Evolutionary conservation across 2,797 vertebrate genomes (phyloP).

Genomic region (Spheniscus humboldti): DNA sequence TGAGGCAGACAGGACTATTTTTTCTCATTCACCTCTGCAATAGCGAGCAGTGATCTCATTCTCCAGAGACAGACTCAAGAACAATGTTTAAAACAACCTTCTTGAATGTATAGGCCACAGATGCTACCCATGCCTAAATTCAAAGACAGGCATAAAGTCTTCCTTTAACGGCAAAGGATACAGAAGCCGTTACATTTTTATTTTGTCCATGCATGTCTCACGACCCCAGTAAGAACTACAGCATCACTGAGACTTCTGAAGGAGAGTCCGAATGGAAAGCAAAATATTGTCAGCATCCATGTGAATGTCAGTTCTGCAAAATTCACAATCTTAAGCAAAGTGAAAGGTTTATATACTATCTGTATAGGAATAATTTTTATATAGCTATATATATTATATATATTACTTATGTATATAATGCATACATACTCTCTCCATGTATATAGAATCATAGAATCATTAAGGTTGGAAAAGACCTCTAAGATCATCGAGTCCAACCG

Average conservation of each 20-base stretch:
- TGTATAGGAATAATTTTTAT: background rate
- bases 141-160: background rate
- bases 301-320: background rate
- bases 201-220: background rate
- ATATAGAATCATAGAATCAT: too few relatives aligned
- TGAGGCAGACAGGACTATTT: background rate
- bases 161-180: background rate
- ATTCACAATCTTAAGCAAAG: background rate
- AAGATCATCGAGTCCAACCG: too few relatives aligned
- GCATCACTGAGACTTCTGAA: background rate
- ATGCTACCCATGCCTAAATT: background rate
- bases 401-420: background rate
- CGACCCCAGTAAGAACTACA: background rate
- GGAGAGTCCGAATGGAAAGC: background rate
- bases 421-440: background rate
- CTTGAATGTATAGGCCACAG: background rate
- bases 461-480: too few relatives aligned
- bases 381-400: background rate
- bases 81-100: background rate
- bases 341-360: background rate
- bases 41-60: background rate
- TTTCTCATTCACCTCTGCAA: background rate
- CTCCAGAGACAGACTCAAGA: background rate
- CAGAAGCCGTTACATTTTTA: background rate
- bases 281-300: background rate